Conservation (phyloP, 2,113 vertebrate species). For the Calyptommatus sinebrachiatus region DNA sequence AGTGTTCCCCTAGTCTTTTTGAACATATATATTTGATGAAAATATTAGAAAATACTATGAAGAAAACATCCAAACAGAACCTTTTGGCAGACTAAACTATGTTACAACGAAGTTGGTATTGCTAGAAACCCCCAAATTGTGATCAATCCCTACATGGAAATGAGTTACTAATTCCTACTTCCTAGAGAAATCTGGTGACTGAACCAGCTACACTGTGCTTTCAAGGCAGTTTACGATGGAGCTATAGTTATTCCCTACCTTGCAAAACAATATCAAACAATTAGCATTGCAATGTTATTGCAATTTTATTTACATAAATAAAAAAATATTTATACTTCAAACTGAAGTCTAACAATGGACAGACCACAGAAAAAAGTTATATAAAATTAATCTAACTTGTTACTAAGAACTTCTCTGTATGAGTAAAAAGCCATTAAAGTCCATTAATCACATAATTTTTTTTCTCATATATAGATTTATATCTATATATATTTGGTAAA, state of each 20-base stretch:
- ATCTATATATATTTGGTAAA: slow-evolving; percentile 28
- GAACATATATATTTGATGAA: too few species aligned
- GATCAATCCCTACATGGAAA: too few species aligned
- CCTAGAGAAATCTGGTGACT: too few species aligned
- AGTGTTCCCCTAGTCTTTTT: too few species aligned
- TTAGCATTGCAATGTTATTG: slow-evolving; percentile 62
- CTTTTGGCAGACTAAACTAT: too few species aligned
- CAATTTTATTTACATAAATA: slow-evolving; percentile 60
- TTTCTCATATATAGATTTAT: slow-evolving; percentile 38
- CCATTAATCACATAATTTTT: slow-evolving; percentile 21
- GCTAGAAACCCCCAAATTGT: too few species aligned
- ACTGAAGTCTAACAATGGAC: slow-evolving; percentile 54
- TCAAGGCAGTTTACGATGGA: too few species aligned
- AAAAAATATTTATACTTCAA: slow-evolving; percentile 58
- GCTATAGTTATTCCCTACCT: neutral
- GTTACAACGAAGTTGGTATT: too few species aligned
- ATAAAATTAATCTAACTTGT: slow-evolving; percentile 54
- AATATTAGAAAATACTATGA: too few species aligned
- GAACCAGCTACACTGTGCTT: too few species aligned
- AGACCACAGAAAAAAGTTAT: slow-evolving; percentile 59
- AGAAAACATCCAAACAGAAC: too few species aligned
- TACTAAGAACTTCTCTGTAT: slow-evolving; percentile 56
- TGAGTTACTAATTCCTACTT: too few species aligned
- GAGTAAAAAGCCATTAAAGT: slow-evolving; percentile 56
- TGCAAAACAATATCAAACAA: fast-evolving